phyloP scores from a whole-genome alignment of 1,140 invertebrate species.

The Drosophila jambulina region DNA sequence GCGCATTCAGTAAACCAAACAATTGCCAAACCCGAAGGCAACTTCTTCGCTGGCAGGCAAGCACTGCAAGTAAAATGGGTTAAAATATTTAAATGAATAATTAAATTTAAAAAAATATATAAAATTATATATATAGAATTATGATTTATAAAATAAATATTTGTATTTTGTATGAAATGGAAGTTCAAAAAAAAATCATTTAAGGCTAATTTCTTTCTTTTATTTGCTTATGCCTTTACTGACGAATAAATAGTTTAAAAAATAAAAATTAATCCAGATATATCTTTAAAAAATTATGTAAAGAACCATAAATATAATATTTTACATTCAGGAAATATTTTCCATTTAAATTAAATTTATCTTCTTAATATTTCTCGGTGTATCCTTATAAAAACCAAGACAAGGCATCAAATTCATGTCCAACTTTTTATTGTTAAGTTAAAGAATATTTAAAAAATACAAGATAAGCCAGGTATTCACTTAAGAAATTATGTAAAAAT shows the following conservation, averaged over 20 bases:
- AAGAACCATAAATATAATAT: not conserved
- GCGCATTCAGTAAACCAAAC: constrained; percentile 79
- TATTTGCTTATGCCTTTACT: not conserved
- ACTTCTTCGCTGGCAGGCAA: constrained; percentile 50
- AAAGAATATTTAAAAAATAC: not conserved
- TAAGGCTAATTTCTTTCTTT: too few relatives aligned
- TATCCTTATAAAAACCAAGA: too few relatives aligned
- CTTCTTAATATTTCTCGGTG: too few relatives aligned
- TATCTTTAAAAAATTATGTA: not conserved
- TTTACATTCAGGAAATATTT: not conserved
- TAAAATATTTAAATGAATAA: not conserved
- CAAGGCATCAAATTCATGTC: too few relatives aligned
- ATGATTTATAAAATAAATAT: not conserved
- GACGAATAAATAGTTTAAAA: not conserved
- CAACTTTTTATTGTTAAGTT: too few relatives aligned
- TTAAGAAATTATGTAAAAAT: not conserved
- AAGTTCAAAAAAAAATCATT: not conserved
- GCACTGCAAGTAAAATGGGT: constrained; percentile 18
- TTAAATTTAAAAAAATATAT: not conserved
- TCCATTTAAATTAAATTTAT: too few relatives aligned
- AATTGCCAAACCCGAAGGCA: constrained; percentile 61
- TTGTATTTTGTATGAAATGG: not conserved
- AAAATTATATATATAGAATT: not conserved
- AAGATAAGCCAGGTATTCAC: not conserved
- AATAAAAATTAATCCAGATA: not conserved